Evolutionary conservation across 1,140 invertebrate genomes (phyloP), one percentile per base, ranked within the genome.

Genomic region (Bombus superbus): DNA sequence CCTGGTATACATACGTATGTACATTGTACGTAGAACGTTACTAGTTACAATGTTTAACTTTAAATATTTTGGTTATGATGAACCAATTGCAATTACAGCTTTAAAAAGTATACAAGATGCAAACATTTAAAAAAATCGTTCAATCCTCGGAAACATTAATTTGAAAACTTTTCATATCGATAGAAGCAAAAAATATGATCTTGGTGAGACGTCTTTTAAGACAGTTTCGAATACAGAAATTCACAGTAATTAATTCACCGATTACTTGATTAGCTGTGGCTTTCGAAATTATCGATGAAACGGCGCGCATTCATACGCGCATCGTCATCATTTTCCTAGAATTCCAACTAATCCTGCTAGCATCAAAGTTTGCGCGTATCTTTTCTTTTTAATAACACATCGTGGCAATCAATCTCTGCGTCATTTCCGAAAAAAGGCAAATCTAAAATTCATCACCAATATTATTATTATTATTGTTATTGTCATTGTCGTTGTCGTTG

Each of bases 291-390:
- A 38, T 42, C 75, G 72, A 85, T 18, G 32, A 73, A 81, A 71
- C 47, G 18, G 18, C 38, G 11, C 42, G 3, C 9, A 62, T 64
- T 62, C 68, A 25, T 38, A 40, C 3, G 15, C 22, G 76, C 73
- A 59, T 59, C 38, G 59, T 89, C 83, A 86, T 76, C 18, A 5
- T 32, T 8, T 83, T 89, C 80, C 40, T 80, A 40, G 87, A 89
- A 89, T 53, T 66, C 28, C 9, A 18, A 18, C 11, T 42, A 66
- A 40, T 86, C 22, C 35, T 10, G 10, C 53, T 28, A n/a, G 25
- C 3, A 53, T 22, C 28, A 8, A 47, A 25, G 11, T 4, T n/a
- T 18, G 38, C 22, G 9, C 0, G 28, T 53, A 35, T 22, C 4
- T 38, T 62, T 44, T 44, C 10, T 71, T 75, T 80, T 73, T 75